Base-by-base conservation (phyloP, 2,888 invertebrate genomes). In the Helicoverpa assulta region DNA sequence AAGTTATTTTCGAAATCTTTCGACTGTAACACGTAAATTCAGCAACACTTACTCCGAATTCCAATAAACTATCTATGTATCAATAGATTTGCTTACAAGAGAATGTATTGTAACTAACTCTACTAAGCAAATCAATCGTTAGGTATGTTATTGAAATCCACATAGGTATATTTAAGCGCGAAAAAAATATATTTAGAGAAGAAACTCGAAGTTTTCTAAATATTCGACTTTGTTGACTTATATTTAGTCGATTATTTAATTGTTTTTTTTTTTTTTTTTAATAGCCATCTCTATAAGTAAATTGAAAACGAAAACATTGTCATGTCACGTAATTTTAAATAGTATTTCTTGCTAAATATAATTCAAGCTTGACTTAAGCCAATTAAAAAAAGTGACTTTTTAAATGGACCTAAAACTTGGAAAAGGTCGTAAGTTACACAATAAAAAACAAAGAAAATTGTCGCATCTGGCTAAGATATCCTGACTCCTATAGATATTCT, bases 211-310 rank as follows among this genome's bases (percentile, higher is more conserved):
- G 14, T 40, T 61, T 58, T 72, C 66, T 78, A 64, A 68, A 7
- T 37, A 50, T 59, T 82, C 78, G 60, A 75, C 67, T 12, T 6
- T 67, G 60, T 66, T 75, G 60, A 67, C 69, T 80, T 12, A 64
- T 66, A 69, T 51, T 79, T 62, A 75, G 74, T 80, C 67, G 80
- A 74, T 67, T 67, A 67, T 58, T 60, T 18, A 47, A 40, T 14
- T 12, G 26, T 26, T 26, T 26, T 8, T 54, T 60, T 52, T 8
- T 54, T 60, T 52, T 55, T 64, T 50, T 12, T 54, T 78, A 53
- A 52, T 51, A 50, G 55, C 18, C 29, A 33, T 43, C 43, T 43
- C 43, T 16, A 16, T 16, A 43, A 37, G 10, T 8, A 37, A 37
- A 10, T 37, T 10, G 10, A 37, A 26, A 40, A 40, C 40, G 1